Evolutionary conservation across 2,797 vertebrate species (phyloP).

Genomic region (Amblyopsis hoosieri): DNA sequence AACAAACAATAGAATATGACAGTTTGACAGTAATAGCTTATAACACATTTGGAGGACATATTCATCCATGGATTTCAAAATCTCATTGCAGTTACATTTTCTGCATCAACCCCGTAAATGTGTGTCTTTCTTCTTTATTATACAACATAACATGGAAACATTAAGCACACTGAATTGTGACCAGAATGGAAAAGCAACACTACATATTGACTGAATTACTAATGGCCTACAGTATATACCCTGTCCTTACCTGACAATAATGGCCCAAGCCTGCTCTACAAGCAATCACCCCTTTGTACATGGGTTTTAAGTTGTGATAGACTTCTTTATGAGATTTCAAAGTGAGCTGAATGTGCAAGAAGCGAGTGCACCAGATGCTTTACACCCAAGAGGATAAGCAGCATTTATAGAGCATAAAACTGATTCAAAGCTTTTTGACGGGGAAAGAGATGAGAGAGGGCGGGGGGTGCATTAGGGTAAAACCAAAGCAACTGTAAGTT

Average conservation of each 20-base stretch:
- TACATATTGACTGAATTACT: slow-evolving; percentile 23
- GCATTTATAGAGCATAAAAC: slow-evolving; percentile 77
- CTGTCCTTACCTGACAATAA: slow-evolving; percentile 15
- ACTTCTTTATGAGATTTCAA: slow-evolving; percentile 36
- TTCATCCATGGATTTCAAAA: slow-evolving; percentile 14
- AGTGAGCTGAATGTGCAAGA: slow-evolving; percentile 29
- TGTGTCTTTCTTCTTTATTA: neutral
- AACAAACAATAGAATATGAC: slow-evolving; percentile 10
- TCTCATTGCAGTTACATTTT: slow-evolving; percentile 17
- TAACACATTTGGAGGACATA: too few relatives aligned
- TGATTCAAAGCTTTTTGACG: slow-evolving; percentile 71
- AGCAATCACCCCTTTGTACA: slow-evolving; percentile 36
- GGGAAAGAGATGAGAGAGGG: slow-evolving; percentile 33
- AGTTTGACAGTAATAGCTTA: slow-evolving; percentile 29
- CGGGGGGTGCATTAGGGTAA: slow-evolving; percentile 41
- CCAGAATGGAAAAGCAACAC: slow-evolving; percentile 8
- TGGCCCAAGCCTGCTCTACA: slow-evolving; percentile 24
- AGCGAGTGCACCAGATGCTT: slow-evolving; percentile 66
- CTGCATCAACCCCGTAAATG: neutral
- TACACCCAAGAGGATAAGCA: slow-evolving; percentile 75
- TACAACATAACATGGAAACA: neutral
- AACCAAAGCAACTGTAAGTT: slow-evolving; percentile 40
- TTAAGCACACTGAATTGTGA: slow-evolving; percentile 15
- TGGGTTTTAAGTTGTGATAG: slow-evolving; percentile 28
- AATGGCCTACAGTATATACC: slow-evolving; percentile 14